Conservation (phyloP, 2,113 vertebrate genomes). For the Engystomops pustulosus region DNA sequence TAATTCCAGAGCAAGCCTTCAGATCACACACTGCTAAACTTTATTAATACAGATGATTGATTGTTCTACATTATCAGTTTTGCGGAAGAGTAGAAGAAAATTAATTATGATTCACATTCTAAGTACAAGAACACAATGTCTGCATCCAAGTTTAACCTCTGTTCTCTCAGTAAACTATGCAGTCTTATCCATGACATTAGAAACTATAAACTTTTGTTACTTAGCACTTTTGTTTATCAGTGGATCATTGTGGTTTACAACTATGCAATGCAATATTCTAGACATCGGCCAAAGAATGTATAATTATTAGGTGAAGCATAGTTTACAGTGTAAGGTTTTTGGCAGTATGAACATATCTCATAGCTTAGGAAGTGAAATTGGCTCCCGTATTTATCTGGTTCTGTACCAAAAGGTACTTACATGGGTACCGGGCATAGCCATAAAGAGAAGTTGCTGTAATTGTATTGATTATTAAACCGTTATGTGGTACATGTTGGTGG, state of each 20-base stretch:
- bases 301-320: neutral
- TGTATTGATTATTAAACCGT: too few relatives aligned
- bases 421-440: too few relatives aligned
- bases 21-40: neutral
- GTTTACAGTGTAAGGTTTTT: neutral
- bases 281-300: neutral
- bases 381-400: too few relatives aligned
- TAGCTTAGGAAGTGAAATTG: too few relatives aligned
- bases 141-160: neutral
- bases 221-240: neutral
- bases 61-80: neutral
- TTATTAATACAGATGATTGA: neutral
- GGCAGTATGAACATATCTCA: neutral
- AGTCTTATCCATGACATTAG: neutral
- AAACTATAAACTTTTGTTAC: neutral
- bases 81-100: neutral
- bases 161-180: neutral
- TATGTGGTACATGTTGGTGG: too few relatives aligned
- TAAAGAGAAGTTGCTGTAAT: too few relatives aligned
- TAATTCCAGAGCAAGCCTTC: neutral
- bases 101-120: constrained; percentile 2
- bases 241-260: neutral
- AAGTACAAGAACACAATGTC: neutral
- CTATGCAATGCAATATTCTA: neutral
- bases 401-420: too few relatives aligned